Conservation (phyloP, 1,140 invertebrate species). For the Chionoecetes opilio region DNA sequence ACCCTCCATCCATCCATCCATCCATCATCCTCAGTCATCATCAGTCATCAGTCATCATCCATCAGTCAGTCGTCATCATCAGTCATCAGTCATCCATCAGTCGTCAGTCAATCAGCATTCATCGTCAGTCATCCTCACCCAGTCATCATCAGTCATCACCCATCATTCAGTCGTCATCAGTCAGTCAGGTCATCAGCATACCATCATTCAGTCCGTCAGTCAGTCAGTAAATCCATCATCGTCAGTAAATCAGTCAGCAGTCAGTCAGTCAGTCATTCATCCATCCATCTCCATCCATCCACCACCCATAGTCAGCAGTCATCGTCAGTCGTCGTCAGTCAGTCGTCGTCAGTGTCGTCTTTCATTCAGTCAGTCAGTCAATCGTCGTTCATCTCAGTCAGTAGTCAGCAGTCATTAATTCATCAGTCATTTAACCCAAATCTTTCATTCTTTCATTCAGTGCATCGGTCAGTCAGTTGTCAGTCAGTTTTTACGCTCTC, state of each 20-base stretch:
- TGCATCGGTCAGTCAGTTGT: too few relatives aligned
- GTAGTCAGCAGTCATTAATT: neutral
- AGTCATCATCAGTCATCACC: neutral
- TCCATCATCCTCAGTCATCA: too few relatives aligned
- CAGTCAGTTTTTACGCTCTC: too few relatives aligned
- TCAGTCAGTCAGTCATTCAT: too few relatives aligned
- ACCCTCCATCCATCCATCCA: too few relatives aligned
- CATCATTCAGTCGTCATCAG: neutral
- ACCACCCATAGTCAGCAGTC: too few relatives aligned
- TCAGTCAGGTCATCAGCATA: neutral
- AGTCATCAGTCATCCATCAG: too few relatives aligned
- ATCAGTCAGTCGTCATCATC: too few relatives aligned
- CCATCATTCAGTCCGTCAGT: neutral
- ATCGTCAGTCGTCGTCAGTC: neutral
- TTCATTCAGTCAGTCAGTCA: neutral
- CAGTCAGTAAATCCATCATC: neutral
- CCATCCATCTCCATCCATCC: too few relatives aligned
- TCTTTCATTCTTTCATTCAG: too few relatives aligned
- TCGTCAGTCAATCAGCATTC: neutral
- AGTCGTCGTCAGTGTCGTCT: neutral
- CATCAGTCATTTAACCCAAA: neutral
- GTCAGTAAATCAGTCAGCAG: too few relatives aligned
- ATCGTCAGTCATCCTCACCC: neutral
- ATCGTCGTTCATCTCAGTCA: neutral
- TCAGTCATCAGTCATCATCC: too few relatives aligned